Conservation (phyloP, 2,113 vertebrate species). For the Cynopterus brachyotis region DNA sequence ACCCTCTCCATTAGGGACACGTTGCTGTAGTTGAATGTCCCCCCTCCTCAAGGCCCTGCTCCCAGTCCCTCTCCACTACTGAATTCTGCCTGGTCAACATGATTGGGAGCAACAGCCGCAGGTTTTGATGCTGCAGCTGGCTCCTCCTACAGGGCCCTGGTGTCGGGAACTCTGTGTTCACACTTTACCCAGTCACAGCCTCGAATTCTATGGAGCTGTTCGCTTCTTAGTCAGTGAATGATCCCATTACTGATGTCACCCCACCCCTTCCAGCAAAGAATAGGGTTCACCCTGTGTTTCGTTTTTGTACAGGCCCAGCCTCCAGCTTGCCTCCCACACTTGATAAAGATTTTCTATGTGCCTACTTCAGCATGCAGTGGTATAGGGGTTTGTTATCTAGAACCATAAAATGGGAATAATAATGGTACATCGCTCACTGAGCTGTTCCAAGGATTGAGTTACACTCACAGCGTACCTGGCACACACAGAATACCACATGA, state of each 20-base stretch:
- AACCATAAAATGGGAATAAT: neutral
- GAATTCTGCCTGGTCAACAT: neutral
- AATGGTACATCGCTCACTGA: no score
- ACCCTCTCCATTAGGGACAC: no score
- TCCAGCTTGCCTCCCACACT: neutral
- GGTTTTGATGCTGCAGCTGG: neutral
- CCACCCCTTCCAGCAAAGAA: neutral
- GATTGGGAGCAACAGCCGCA: neutral
- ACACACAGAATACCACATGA: no score
- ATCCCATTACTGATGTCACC: neutral
- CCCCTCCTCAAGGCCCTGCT: neutral
- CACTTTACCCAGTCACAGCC: neutral
- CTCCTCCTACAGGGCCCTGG: no score
- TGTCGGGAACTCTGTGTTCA: neutral
- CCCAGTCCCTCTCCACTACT: neutral
- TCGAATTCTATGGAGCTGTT: neutral
- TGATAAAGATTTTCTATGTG: neutral
- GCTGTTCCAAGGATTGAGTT: neutral
- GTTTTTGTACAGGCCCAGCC: neutral
- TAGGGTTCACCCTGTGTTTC: rapidly evolving
- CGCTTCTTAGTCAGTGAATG: neutral
- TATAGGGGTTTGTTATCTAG: neutral
- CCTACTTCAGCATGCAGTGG: neutral
- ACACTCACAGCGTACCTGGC: neutral
- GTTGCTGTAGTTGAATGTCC: neutral